These are phyloP conservation scores for Trichonephila clavata DNA, from an alignment of 1,140 invertebrate genomes.

Conservation along the genomic window DNA sequence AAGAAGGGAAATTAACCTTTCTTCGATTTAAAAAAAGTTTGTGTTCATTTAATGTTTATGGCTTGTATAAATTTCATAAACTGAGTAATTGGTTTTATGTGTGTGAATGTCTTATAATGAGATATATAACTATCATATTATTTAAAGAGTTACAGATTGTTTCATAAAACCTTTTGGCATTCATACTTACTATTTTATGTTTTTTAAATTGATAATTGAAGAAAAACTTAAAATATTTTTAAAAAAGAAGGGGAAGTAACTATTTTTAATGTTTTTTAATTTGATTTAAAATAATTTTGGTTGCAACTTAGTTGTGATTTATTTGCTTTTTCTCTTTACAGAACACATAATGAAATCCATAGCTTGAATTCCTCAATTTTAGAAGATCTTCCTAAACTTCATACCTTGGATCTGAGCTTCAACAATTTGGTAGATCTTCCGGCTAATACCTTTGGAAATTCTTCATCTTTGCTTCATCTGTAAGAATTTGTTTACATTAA, in stretches of 20 bases:
- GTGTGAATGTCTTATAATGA: no score
- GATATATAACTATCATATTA: no score
- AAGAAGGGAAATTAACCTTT: no score
- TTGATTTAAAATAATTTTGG: neutral
- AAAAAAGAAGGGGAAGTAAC: no score
- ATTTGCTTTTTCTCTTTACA: slow-evolving; percentile 78
- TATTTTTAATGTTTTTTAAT: neutral
- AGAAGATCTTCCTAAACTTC: slow-evolving; percentile 82
- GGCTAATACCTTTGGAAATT: slow-evolving; percentile 79
- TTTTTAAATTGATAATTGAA: neutral
- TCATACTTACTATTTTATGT: neutral
- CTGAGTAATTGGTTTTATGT: no score
- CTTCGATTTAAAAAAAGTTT: no score
- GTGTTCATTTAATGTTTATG: no score
- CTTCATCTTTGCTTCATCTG: slow-evolving; percentile 79
- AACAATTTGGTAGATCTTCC: slow-evolving; percentile 79
- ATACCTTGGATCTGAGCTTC: slow-evolving; percentile 79
- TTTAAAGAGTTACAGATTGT: slow-evolving; percentile 5
- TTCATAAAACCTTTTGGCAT: neutral
- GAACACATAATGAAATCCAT: slow-evolving; percentile 86
- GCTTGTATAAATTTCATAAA: no score
- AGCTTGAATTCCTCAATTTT: slow-evolving; percentile 82
- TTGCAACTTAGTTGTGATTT: neutral
- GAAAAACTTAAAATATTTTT: no score
- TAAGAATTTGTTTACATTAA: slow-evolving; percentile 78